Evolutionary conservation across 1,140 invertebrate genomes (phyloP), one percentile per base, ranked within the genome.

Genomic region (Procambarus clarkii): DNA sequence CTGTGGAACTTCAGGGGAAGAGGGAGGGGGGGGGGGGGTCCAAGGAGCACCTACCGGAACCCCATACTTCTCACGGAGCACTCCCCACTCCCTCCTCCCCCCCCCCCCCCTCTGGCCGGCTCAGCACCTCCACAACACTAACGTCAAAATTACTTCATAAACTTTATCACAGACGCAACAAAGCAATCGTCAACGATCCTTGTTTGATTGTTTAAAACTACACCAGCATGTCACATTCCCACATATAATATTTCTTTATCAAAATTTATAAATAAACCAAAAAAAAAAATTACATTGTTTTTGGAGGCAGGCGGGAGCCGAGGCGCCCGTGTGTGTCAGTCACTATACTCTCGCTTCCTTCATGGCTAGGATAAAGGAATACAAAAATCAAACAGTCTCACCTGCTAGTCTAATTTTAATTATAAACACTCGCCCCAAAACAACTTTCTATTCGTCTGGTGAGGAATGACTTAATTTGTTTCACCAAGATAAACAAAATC

Each of bases 81-180:
- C 50, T 54, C 50, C 1, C 50, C 7, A 1, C 50, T 8, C 7
- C 50, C 50, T 8, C 50, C 50, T 54, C 69, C 69, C 69, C 8
- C 4, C n/a, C 69, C 69, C 69, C 69, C 8, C 69, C 21, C 4
- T 0, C 50, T 1, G 2, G 13, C 50, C 11, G 8, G 69, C 7
- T 8, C 69, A 11, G 4, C 60, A 64, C 60, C 13, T 64, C 60
- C 7, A 9, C 45, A 69, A 46, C 13, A 34, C 24, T 81, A 34
- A 81, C 48, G 46, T 21, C 3, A 58, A 48, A 81, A 81, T 58
- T 50, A 81, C 48, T 69, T 48, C 74, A 85, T 85, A 85, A 85
- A 85, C 83, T 85, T 85, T 84, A 85, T 85, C 83, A 85, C 83
- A 85, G 83, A 74, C 83, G 83, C 34, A 85, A 64, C 60, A 85